Percentiles rank a stretch among this genome's conserved stretches.
Conservation (phyloP, 2,113 vertebrate species). For the Corydoras sp. region DNA sequence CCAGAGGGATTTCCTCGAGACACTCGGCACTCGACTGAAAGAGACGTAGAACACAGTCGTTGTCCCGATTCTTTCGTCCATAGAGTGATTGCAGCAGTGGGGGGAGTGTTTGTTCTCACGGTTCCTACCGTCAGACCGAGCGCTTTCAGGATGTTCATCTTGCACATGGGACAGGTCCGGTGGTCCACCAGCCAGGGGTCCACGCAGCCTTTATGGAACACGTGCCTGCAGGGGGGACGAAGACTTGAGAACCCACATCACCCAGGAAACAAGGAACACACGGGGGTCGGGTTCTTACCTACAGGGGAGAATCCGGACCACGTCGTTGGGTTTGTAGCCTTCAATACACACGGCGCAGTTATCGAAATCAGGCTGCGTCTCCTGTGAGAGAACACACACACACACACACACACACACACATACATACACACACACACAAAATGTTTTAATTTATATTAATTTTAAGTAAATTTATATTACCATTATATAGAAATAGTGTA, state of each 20-base stretch:
- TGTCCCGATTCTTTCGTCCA: too few species aligned
- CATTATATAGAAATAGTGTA: too few species aligned
- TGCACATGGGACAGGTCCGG: conserved; percentile 97
- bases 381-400: conserved; percentile 61
- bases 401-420: conserved; percentile 3
- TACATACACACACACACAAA: neutral
- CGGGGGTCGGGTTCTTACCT: conserved; percentile 60
- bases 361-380: conserved; percentile 93
- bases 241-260: neutral
- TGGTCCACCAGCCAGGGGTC: conserved; percentile 98
- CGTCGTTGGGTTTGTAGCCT: conserved; percentile 92
- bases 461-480: neutral
- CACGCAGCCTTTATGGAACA: conserved; percentile 97
- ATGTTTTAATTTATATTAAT: neutral
- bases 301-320: conserved; percentile 93
- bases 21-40: conserved; percentile 86
- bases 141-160: conserved; percentile 99
- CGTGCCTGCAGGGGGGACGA: conserved; percentile 71
- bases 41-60: neutral
- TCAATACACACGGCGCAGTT: conserved; percentile 98
- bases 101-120: neutral
- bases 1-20: conserved; percentile 80
- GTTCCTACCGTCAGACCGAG: conserved; percentile 86
- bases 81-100: neutral
- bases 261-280: neutral